Evolutionary conservation across 2,888 invertebrate species (phyloP), one percentile per base, ranked within the genome.

Genomic region (Trichopria drosophilae): DNA sequence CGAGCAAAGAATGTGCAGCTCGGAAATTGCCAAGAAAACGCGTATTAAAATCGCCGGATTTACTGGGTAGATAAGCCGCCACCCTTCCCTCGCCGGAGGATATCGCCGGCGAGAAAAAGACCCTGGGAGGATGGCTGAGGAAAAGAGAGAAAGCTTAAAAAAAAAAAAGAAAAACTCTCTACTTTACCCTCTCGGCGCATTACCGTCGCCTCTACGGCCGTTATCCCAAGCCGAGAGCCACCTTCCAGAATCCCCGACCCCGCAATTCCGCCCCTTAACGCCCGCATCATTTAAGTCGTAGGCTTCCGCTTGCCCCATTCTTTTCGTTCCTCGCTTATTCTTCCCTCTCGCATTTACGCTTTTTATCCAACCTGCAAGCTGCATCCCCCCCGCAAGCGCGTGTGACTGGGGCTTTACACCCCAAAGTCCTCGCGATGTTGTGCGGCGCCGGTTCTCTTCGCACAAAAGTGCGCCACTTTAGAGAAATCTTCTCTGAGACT

Each of bases 41-140:
- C 77, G 79, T 79, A 79, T 80, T 80, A 79, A 80, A 80, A 80
- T 79, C 77, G 76, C 67, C 77, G 77, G 79, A 80, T 79, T 79
- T 80, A 79, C 77, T 77, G 75, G 75, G 74, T 68, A 79, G 79
- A 79, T 79, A 79, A 79, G 78, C 78, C 72, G 69, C 68, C n/a
- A 67, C 72, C 40, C 48, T 45, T 53, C 36, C 51, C 31, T 36
- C 18, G 7, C 9, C 37, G 36, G 35, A 36, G 36, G 35, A 34
- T 45, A 24, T 7, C 7, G 7, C 7, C 13, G 28, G 15, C 12
- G 44, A 44, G 26, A 18, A 10, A 31, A 34, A 24, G 37, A 29
- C 23, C 24, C 9, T 20, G 13, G 13, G 24, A 36, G n/a, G n/a
- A n/a, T n/a, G n/a, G n/a, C n/a, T n/a, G n/a, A n/a, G n/a, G 46